Evolutionary conservation across 2,888 invertebrate species (phyloP).

Genomic region (Platycheirus albimanus): DNA sequence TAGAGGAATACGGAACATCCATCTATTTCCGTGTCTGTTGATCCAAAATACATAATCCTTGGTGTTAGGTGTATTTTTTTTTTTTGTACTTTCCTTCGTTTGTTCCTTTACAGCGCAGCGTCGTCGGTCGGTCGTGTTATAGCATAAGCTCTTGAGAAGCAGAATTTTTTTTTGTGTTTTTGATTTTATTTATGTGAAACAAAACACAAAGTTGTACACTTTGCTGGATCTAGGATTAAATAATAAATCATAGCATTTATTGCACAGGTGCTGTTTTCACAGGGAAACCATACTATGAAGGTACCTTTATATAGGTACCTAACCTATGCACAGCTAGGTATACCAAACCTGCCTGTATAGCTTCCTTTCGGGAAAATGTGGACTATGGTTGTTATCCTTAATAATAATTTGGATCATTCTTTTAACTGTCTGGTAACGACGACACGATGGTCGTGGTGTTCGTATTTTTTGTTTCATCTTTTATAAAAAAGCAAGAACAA

Average conservation of each 20-base stretch:
- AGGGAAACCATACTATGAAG: constrained; percentile 11
- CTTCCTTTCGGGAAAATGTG: constrained; percentile 20
- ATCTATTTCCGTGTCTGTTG: constrained; percentile 62
- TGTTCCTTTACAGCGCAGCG: constrained; percentile 1
- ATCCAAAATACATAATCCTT: constrained; percentile 65
- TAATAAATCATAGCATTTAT: constrained; percentile 74
- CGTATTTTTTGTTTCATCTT: constrained; percentile 37
- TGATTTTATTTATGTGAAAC: constrained; percentile 27
- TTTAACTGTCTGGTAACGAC: constrained; percentile 34
- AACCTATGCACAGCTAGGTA: neutral
- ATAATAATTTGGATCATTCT: constrained; percentile 72
- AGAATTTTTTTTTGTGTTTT: constrained; percentile 1
- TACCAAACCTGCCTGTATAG: too few species aligned
- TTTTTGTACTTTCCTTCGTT: too few species aligned
- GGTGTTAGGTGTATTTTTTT: constrained; percentile 32
- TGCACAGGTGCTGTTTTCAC: constrained; percentile 69
- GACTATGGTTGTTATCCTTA: constrained; percentile 66
- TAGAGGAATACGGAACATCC: too few species aligned
- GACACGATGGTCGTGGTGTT: constrained; percentile 7
- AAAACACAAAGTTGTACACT: constrained; percentile 67
- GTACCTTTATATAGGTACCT: neutral
- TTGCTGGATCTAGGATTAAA: constrained; percentile 69
- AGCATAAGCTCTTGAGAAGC: constrained; percentile 6
- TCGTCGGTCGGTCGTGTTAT: constrained; percentile 13
- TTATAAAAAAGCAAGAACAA: constrained; percentile 10